Percentiles rank a stretch among this genome's conserved stretches.
Evolutionary conservation across 2,797 vertebrate genomes (phyloP).

Genomic region (Sparus aurata): DNA sequence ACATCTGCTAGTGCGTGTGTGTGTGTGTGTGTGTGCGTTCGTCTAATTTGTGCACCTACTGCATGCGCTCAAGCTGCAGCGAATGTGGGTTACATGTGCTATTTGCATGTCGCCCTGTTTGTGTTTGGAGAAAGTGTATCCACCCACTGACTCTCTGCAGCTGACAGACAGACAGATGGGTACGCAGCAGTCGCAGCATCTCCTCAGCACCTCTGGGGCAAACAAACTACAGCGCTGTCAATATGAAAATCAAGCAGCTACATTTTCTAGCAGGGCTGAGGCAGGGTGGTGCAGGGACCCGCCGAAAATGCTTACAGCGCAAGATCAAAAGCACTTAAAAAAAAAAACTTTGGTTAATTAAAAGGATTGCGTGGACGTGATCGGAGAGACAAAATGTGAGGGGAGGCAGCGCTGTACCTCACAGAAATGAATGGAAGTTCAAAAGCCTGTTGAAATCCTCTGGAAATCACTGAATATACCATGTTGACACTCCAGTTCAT

Average conservation of each 20-base stretch:
- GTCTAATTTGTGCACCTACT: constrained; percentile 7
- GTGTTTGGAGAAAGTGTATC: constrained; percentile 12
- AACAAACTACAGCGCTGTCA: constrained; percentile 46
- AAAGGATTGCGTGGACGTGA: constrained; percentile 53
- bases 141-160: constrained; percentile 32
- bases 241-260: constrained; percentile 36
- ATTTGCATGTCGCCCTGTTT: constrained; percentile 27
- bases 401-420: constrained; percentile 16
- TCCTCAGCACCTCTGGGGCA: constrained; percentile 32
- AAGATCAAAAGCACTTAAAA: constrained; percentile 59
- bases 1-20: constrained; percentile 28
- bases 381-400: constrained; percentile 45
- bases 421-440: constrained; percentile 33
- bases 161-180: constrained; percentile 54
- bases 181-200: constrained; percentile 41
- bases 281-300: not conserved
- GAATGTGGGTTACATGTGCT: constrained; percentile 16
- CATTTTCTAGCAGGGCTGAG: constrained; percentile 27
- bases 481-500: constrained; percentile 28
- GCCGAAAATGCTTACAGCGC: constrained; percentile 45
- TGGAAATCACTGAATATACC: constrained; percentile 44
- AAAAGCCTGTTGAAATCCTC: constrained; percentile 41
- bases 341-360: constrained; percentile 57
- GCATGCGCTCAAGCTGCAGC: constrained; percentile 21
- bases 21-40: constrained; percentile 2